Percentiles rank a stretch among this genome's conserved stretches.
Evolutionary conservation across 2,797 vertebrate species (phyloP).

Genomic region (Myotis pilosus): DNA sequence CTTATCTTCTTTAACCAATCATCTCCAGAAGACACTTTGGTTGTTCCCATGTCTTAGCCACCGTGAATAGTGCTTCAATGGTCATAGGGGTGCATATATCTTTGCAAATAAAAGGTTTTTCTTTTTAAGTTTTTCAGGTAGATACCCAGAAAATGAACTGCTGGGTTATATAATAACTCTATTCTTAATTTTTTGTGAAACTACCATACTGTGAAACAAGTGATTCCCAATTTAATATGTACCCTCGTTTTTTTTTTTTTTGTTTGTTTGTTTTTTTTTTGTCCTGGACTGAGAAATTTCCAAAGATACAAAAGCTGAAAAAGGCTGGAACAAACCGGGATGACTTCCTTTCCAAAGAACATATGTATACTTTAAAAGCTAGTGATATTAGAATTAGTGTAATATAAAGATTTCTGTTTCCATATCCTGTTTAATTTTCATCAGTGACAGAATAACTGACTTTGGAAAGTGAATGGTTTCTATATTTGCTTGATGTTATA

Average conservation of each 20-base stretch:
- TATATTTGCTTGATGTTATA: background rate
- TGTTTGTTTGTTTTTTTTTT: background rate
- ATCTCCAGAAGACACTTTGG: background rate
- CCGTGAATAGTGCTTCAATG: no score
- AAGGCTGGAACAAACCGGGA: background rate
- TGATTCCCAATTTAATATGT: background rate
- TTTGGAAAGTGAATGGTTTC: background rate
- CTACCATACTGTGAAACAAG: background rate
- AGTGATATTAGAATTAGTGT: background rate
- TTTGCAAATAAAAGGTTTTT: background rate
- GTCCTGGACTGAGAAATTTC: background rate
- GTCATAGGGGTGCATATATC: background rate
- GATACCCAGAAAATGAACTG: background rate
- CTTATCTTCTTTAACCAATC: background rate
- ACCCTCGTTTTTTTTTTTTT: background rate
- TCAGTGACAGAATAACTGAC: background rate
- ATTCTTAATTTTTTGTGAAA: background rate
- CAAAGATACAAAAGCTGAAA: background rate
- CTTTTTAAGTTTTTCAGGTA: background rate
- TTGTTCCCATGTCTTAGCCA: background rate
- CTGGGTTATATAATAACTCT: background rate
- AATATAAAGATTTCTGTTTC: background rate
- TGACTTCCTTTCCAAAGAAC: background rate
- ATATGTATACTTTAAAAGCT: background rate
- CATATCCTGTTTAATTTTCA: background rate